Conservation (phyloP, 2,888 invertebrate genomes). For the Melanotus villosus region DNA sequence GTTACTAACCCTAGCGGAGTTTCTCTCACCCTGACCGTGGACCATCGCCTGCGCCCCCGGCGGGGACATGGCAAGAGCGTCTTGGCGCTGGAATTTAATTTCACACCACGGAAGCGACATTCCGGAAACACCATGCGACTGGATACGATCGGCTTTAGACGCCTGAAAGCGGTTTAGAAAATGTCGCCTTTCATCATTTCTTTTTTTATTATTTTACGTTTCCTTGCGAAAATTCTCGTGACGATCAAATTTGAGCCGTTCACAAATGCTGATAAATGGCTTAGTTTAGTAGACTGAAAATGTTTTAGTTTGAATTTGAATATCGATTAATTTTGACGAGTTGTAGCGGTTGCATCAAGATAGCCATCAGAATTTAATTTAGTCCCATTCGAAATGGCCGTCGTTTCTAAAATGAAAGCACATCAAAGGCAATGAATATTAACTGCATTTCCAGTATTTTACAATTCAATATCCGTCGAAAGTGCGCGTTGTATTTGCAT, state of each 20-base stretch:
- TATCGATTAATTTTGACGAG: neutral
- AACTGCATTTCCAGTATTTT: slow-evolving; percentile 33
- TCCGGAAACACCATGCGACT: slow-evolving; percentile 50
- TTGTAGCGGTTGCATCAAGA: neutral
- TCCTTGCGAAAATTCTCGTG: too few relatives aligned
- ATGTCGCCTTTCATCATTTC: too few relatives aligned
- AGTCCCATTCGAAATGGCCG: neutral
- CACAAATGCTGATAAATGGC: neutral
- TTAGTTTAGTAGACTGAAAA: neutral
- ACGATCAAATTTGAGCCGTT: too few relatives aligned
- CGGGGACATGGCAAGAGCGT: slow-evolving; percentile 49
- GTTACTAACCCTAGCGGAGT: slow-evolving; percentile 53
- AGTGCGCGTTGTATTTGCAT: slow-evolving; percentile 30
- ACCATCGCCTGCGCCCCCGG: slow-evolving; percentile 33
- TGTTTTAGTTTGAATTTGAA: neutral
- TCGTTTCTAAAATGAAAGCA: slow-evolving; percentile 12
- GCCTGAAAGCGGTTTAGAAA: neutral
- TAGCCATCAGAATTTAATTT: slow-evolving; percentile 1
- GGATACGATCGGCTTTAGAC: slow-evolving; percentile 42
- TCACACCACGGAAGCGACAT: slow-evolving; percentile 59
- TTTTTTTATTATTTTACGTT: neutral
- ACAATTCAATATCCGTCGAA: slow-evolving; percentile 32
- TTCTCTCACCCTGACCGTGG: slow-evolving; percentile 51
- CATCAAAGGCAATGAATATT: slow-evolving; percentile 40
- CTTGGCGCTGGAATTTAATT: slow-evolving; percentile 63